A percentile compares a stretch with the other conserved stretches of the same genome.
These are phyloP conservation scores for Endomychus coccineus DNA, from an alignment of 2,888 invertebrate species.

Conservation along the genomic window DNA sequence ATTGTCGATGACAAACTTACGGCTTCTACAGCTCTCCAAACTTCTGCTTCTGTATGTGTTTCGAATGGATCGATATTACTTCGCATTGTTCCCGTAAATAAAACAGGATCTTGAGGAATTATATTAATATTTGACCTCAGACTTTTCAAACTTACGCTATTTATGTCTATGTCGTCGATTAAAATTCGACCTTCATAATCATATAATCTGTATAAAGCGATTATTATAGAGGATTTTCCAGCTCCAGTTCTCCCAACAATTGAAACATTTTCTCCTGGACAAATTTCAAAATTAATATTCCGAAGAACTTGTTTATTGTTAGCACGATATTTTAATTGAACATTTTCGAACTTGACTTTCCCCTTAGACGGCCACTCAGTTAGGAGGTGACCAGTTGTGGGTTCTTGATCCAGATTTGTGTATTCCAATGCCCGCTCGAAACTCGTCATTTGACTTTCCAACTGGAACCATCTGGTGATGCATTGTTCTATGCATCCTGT, in stretches of 20 bases:
- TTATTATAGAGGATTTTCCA: conserved; percentile 63
- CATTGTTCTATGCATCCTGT: conserved; percentile 74
- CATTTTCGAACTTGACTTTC: conserved; percentile 57
- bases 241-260: conserved; percentile 83
- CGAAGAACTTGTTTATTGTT: conserved; percentile 65
- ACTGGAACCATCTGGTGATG: conserved; percentile 49
- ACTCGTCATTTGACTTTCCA: conserved; percentile 74
- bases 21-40: conserved; percentile 30
- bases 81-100: conserved; percentile 62
- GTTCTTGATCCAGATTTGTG: conserved; percentile 31
- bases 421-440: conserved; percentile 68
- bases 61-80: conserved; percentile 31
- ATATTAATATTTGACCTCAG: conserved; percentile 70
- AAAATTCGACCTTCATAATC: conserved; percentile 42
- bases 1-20: conserved; percentile 46
- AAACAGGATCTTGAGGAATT: conserved; percentile 78
- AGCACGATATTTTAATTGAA: conserved; percentile 65
- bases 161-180: conserved; percentile 70
- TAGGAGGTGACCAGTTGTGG: conserved; percentile 43
- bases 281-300: conserved; percentile 59
- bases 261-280: conserved; percentile 67
- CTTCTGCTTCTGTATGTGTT: conserved; percentile 23
- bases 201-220: conserved; percentile 61
- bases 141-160: conserved; percentile 61
- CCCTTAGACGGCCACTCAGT: conserved; percentile 68